Evolutionary conservation across 2,888 invertebrate genomes (phyloP).

Genomic region (Ophioninae sp.): DNA sequence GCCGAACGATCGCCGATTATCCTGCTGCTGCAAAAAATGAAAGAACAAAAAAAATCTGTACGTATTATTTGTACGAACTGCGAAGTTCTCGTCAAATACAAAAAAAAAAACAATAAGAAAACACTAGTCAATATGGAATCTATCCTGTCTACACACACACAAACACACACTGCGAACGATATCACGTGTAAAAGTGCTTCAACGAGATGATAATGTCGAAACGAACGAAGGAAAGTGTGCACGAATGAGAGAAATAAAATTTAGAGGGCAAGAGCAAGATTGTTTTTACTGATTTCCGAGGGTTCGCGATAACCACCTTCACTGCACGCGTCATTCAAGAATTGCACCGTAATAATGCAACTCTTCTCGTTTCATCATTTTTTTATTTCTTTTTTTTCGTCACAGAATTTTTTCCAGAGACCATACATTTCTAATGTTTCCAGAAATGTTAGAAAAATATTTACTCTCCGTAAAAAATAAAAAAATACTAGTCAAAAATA

Average conservation of each 20-base stretch:
- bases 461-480: constrained; percentile 5
- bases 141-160: not conserved
- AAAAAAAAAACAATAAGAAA: not conserved
- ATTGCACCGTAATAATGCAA: not conserved
- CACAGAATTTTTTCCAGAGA: not conserved
- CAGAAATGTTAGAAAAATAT: not conserved
- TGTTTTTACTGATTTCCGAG: not conserved
- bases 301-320: not conserved
- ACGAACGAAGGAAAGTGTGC: not conserved
- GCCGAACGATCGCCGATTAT: not conserved
- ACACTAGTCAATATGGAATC: not conserved
- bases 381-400: too few species aligned
- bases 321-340: not conserved
- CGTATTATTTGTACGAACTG: not conserved
- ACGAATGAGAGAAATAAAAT: not conserved
- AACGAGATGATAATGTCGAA: not conserved
- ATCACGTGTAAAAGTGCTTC: not conserved
- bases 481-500: not conserved
- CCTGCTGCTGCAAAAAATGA: not conserved
- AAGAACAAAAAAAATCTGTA: not conserved
- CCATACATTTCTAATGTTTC: not conserved
- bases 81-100: not conserved
- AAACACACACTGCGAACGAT: not conserved
- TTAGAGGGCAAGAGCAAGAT: not conserved
- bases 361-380: too few species aligned